Evolutionary conservation across 2,888 invertebrate species (phyloP).

Genomic region (Heteropelma amictum): DNA sequence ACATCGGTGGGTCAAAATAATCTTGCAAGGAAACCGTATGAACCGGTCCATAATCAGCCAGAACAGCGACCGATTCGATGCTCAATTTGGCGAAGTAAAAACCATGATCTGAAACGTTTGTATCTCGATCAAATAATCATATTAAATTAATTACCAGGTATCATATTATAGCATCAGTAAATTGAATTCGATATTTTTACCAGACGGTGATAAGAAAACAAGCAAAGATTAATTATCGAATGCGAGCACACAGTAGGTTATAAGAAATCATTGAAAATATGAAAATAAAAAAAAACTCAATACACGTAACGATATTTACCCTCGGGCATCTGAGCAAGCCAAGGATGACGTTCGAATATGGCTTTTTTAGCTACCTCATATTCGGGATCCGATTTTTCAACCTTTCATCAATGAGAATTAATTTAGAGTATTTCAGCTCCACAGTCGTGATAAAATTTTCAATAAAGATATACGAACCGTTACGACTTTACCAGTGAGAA

Average conservation of each 20-base stretch:
- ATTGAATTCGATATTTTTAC: too few relatives aligned
- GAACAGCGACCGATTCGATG: conserved; percentile 85
- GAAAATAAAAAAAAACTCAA: background rate
- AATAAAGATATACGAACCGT: conserved; percentile 78
- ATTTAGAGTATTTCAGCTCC: background rate
- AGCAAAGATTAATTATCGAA: too few relatives aligned
- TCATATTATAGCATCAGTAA: background rate
- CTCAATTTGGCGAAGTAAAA: conserved; percentile 89
- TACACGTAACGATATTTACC: conserved; percentile 74
- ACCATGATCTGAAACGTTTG: conserved; percentile 82
- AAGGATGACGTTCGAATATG: conserved; percentile 85
- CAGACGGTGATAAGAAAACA: too few relatives aligned
- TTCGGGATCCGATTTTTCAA: conserved; percentile 80
- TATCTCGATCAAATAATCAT: too few relatives aligned
- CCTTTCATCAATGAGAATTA: conserved; percentile 72
- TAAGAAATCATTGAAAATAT: background rate
- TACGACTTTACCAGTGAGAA: conserved; percentile 84
- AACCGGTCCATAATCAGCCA: conserved; percentile 91
- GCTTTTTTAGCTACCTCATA: conserved; percentile 80
- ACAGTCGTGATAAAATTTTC: background rate
- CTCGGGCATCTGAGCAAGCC: conserved; percentile 84
- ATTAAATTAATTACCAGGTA: background rate
- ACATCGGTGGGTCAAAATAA: conserved; percentile 79
- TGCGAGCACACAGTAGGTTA: too few relatives aligned
- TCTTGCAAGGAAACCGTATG: conserved; percentile 83